phyloP scores from a whole-genome alignment of 2,797 vertebrate genomes.

The Rhodeus uyekii region DNA sequence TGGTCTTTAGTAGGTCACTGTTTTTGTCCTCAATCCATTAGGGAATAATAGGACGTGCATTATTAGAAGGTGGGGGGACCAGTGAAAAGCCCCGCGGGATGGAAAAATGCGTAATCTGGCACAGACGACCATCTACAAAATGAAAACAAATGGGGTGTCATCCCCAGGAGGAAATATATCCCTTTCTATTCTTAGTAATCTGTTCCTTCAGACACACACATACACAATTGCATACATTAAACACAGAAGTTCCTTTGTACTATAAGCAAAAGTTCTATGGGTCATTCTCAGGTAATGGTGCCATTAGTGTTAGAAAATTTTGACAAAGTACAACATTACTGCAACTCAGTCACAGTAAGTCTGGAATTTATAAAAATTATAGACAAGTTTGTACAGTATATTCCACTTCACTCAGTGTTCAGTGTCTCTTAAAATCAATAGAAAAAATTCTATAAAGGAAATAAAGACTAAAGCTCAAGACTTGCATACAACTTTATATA shows the following conservation, averaged over 20 bases:
- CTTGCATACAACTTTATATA: background rate
- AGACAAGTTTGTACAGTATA: background rate
- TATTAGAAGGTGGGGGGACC: conserved; percentile 58
- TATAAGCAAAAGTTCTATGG: background rate
- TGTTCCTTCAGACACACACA: conserved; percentile 52
- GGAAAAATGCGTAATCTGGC: conserved; percentile 60
- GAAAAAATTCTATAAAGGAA: background rate
- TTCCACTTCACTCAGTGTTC: background rate
- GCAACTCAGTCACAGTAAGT: conserved; percentile 3
- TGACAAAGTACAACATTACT: conserved; percentile 9
- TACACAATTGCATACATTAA: conserved; percentile 7
- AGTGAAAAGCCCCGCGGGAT: conserved; percentile 56
- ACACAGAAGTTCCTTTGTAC: background rate
- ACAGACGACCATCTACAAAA: conserved; percentile 72
- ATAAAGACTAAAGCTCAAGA: background rate
- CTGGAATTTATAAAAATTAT: background rate
- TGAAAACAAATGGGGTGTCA: conserved; percentile 79
- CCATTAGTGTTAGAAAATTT: background rate
- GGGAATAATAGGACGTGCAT: conserved; percentile 65
- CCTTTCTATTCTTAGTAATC: conserved; percentile 69
- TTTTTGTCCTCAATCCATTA: conserved; percentile 67
- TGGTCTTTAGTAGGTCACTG: conserved; percentile 73
- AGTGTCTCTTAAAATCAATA: background rate
- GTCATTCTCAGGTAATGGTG: background rate
- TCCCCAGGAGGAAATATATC: conserved; percentile 70